Evolutionary conservation across 2,888 invertebrate genomes (phyloP), one percentile per base, ranked within the genome.

Genomic region (Lithodes maja): DNA sequence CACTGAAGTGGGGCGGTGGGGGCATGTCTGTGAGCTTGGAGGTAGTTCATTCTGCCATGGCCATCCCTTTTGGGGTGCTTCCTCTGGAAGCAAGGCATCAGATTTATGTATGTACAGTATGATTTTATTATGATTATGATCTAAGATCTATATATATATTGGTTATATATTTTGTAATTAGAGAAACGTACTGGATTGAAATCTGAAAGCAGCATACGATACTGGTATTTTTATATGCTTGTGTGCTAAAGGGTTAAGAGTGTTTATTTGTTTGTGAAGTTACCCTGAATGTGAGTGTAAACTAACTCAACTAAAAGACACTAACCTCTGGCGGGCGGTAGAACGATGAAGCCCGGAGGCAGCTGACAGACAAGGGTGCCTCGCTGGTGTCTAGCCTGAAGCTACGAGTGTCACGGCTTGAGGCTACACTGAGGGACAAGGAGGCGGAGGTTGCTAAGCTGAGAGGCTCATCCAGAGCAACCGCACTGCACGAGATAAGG

Each of bases 321-420:
- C 80, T 49, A 1, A 61, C 61, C n/a, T 12, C 82, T 33, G 3
- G 15, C 33, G 50, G 69, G 50, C 69, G 69, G 50, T 33, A 89
- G 89, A 89, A 89, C 78, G 89, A 89, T 55, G 86, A 86, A 83
- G 89, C 89, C 52, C 85, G 89, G 78, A 77, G 89, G 75, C 85
- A 89, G 83, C 71, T 89, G 75, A 89, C 89, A 12, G 89, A 89
- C 82, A 89, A 89, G 79, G 91, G 89, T 50, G 88, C 91, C 15
- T 89, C 91, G 50, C 78, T 91, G 12, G 84, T 91, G 71, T 86
- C 91, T 9, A 91, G 88, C 79, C 54, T 91, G 74, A 89, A 91
- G 87, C 81, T 91, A 7, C 83, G 91, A n/a, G 91, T 91, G 33
- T 89, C 91, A 2, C 86, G 91, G 50, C 91, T 91, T 17, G 91